Conservation (phyloP, 2,888 invertebrate genomes). For the Gymnosoma rotundatum region DNA sequence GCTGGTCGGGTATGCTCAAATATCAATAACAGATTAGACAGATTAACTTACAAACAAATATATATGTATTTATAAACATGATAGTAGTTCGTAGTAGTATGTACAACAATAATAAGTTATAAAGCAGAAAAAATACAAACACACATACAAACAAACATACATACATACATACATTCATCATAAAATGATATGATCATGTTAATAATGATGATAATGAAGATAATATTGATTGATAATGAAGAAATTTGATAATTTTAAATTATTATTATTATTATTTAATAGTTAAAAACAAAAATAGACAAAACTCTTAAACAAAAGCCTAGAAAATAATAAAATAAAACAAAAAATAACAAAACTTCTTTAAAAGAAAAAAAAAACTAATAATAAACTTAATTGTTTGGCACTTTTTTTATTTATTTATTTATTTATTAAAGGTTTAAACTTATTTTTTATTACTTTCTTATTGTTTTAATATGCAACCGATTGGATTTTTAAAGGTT, state of each 20-base stretch:
- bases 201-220: constrained; percentile 25
- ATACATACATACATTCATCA: constrained; percentile 5
- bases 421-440: constrained; percentile 1
- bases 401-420: constrained; percentile 13
- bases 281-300: constrained; percentile 32
- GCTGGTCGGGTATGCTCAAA: constrained; percentile 98
- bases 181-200: constrained; percentile 48
- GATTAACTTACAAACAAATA: constrained; percentile 38
- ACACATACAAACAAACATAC: background rate
- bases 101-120: constrained; percentile 56
- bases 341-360: constrained; percentile 21
- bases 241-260: constrained; percentile 37
- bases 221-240: constrained; percentile 11
- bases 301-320: constrained; percentile 52
- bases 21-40: constrained; percentile 88
- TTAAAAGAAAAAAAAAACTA: constrained; percentile 5
- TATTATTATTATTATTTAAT: constrained; percentile 56
- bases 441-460: background rate
- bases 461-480: background rate
- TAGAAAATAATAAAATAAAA: constrained; percentile 56
- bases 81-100: constrained; percentile 54
- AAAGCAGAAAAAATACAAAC: constrained; percentile 12
- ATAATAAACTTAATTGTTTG: constrained; percentile 1
- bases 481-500: too few species aligned
- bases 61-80: constrained; percentile 36